phyloP scores from a whole-genome alignment of 2,113 vertebrate species.

The Oenanthe oenanthe region DNA sequence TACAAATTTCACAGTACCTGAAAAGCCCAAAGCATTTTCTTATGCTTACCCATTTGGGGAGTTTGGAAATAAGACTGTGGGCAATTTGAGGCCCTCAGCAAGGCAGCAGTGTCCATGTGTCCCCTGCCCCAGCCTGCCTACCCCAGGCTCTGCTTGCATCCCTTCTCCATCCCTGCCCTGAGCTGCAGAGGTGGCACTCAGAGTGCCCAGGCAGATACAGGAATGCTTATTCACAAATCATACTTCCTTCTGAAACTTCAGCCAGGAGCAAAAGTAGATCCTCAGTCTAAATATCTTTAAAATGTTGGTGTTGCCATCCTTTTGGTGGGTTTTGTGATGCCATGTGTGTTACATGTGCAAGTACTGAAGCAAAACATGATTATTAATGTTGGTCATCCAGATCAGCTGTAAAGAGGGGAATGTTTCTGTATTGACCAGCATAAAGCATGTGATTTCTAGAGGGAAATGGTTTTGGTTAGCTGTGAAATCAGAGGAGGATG shows the following conservation, averaged over 20 bases:
- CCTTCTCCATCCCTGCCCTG: background rate
- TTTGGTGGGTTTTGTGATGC: background rate
- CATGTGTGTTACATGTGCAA: rapidly evolving
- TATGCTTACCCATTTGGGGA: background rate
- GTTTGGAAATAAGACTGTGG: background rate
- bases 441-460: background rate
- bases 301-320: background rate
- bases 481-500: background rate
- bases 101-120: rapidly evolving
- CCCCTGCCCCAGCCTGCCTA: background rate
- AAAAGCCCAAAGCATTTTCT: background rate
- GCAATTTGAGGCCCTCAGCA: background rate
- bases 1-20: background rate
- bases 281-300: background rate
- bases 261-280: background rate
- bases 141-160: background rate
- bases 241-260: background rate
- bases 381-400: background rate
- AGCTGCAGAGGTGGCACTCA: background rate
- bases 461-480: background rate
- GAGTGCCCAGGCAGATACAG: background rate
- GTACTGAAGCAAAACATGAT: background rate
- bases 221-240: background rate
- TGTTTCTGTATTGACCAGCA: background rate
- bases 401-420: background rate